Evolutionary conservation across 35 echinoderm and acorn worm species (phyloP).

Genomic region (Apostichopus californicus): DNA sequence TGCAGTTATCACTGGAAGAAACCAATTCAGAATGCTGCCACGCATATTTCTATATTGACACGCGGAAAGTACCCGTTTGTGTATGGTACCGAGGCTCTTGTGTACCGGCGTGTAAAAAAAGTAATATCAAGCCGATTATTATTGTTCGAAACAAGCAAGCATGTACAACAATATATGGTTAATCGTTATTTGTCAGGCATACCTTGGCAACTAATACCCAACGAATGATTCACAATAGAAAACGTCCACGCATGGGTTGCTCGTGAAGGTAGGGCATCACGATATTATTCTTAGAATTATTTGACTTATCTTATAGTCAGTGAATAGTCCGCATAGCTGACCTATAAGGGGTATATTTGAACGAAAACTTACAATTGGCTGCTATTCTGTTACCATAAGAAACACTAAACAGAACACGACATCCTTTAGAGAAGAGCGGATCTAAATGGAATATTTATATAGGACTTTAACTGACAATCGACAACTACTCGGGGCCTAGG

Average conservation of each 20-base stretch:
- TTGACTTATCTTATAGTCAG: conserved; percentile 1
- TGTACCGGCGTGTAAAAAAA: not conserved
- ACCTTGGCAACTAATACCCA: not conserved
- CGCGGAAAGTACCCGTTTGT: too few relatives aligned
- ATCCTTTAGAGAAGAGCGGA: too few relatives aligned
- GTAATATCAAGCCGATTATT: not conserved
- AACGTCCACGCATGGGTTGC: not conserved
- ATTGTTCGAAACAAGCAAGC: not conserved
- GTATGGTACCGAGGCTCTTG: too few relatives aligned
- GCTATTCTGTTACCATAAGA: too few relatives aligned
- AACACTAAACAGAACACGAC: too few relatives aligned
- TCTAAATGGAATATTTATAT: too few relatives aligned
- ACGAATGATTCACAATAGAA: conserved; percentile 9
- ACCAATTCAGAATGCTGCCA: too few relatives aligned
- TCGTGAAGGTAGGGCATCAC: conserved; percentile 13
- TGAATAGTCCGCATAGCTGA: not conserved
- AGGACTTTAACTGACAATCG: too few relatives aligned
- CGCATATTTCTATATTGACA: too few relatives aligned
- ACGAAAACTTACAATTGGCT: not conserved
- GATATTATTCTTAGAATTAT: conserved; percentile 4
- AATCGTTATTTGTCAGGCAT: not conserved
- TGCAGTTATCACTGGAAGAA: too few relatives aligned
- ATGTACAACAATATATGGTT: not conserved
- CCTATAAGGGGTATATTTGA: not conserved
- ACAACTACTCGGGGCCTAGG: too few relatives aligned